Evolutionary conservation across 1,140 invertebrate genomes (phyloP).

Genomic region (Conus ventricosus): DNA sequence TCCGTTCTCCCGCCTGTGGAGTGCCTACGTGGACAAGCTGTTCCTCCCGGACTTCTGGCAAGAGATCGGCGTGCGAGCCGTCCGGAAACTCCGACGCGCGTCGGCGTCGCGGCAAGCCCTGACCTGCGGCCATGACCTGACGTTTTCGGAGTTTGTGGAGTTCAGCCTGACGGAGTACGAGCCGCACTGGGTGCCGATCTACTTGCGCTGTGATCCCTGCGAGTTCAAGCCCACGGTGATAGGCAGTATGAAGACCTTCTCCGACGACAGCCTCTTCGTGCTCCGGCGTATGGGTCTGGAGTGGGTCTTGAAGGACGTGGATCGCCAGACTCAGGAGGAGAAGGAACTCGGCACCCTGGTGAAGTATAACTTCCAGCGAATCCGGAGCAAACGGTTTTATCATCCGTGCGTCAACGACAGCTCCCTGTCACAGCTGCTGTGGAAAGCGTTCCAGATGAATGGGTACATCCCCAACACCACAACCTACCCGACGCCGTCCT

Average conservation of each 20-base stretch:
- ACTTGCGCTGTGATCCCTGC: conserved; percentile 29
- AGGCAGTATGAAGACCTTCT: conserved; percentile 34
- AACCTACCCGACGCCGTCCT: background rate
- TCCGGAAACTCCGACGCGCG: background rate
- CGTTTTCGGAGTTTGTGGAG: conserved; percentile 26
- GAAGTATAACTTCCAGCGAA: conserved; percentile 23
- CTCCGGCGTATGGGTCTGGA: conserved; percentile 21
- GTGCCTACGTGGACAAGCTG: conserved; percentile 39
- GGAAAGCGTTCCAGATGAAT: conserved; percentile 31
- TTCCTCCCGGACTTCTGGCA: conserved; percentile 37
- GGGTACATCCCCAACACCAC: conserved; percentile 21
- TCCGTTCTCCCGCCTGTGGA: conserved; percentile 38
- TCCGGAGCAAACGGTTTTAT: background rate
- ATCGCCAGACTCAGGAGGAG: background rate
- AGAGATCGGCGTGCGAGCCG: background rate
- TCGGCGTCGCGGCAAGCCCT: background rate
- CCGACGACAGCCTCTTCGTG: conserved; percentile 1
- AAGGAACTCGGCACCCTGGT: conserved; percentile 27
- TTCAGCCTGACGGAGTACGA: background rate
- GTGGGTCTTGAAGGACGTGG: conserved; percentile 14
- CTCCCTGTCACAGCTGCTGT: background rate
- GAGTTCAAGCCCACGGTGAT: conserved; percentile 2
- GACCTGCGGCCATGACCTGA: conserved; percentile 21
- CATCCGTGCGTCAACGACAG: background rate
- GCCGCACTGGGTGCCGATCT: conserved; percentile 29